Percentiles rank a stretch among this genome's conserved stretches.
Conservation (phyloP, 2,888 invertebrate genomes). For the Malthinus seriepunctatus region DNA sequence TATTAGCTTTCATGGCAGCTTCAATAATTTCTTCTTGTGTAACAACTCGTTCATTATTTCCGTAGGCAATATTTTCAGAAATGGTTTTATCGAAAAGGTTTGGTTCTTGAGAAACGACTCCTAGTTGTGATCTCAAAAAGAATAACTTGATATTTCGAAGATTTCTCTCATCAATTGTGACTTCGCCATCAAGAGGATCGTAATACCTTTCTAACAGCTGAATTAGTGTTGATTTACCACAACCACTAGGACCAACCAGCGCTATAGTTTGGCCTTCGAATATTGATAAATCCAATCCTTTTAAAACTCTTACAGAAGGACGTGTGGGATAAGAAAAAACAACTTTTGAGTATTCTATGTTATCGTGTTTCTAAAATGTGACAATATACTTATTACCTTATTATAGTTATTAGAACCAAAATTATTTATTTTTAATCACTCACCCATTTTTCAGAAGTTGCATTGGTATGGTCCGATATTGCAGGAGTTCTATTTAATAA, state of each 20-base stretch:
- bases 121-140: slow-evolving; percentile 72
- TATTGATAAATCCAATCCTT: slow-evolving; percentile 67
- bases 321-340: slow-evolving; percentile 79
- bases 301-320: slow-evolving; percentile 69
- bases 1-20: slow-evolving; percentile 83
- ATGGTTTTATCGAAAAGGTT: slow-evolving; percentile 87
- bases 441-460: slow-evolving; percentile 46
- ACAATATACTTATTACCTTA: background rate
- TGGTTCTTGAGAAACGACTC: slow-evolving; percentile 92
- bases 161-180: slow-evolving; percentile 51
- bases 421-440: slow-evolving; percentile 15
- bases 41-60: slow-evolving; percentile 72
- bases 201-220: slow-evolving; percentile 85
- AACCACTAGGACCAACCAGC: slow-evolving; percentile 81
- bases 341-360: slow-evolving; percentile 71
- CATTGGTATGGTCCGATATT: slow-evolving; percentile 53
- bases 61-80: slow-evolving; percentile 90
- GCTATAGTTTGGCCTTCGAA: slow-evolving; percentile 73
- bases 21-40: slow-evolving; percentile 73
- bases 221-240: slow-evolving; percentile 88
- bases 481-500: slow-evolving; percentile 65
- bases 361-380: slow-evolving; percentile 57
- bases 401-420: no score
- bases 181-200: slow-evolving; percentile 69
- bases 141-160: slow-evolving; percentile 38